Base-by-base conservation (phyloP, 2,888 invertebrate genomes). In the Lucinisca nassula region DNA sequence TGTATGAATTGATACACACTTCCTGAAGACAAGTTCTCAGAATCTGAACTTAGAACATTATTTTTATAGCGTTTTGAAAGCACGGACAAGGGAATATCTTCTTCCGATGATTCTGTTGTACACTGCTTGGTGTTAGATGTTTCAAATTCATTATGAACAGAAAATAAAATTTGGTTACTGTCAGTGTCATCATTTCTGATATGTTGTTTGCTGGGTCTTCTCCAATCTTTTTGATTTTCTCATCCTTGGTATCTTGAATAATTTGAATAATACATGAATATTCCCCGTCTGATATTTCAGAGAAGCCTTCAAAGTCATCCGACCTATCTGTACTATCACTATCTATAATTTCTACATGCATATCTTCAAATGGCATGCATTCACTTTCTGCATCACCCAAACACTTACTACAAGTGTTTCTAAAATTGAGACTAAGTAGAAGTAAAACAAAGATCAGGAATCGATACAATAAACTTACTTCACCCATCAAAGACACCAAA, bases 251-350 rank as follows among this genome's bases (percentile, higher is more conserved):
- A 8, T 82, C 58, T 61, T 82, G 45, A 67, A 76, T 82, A 17
- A 74, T 74, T 58, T 73, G 74, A 10, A 58, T 0, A 12, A 81
- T 45, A 30, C 58, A 58, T 1, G 73, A 40, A 81, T 74, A 81
- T 30, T 81, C 80, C 27, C 58, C 74, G 32, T 80, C 80, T 12
- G 61, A 45, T 35, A 82, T 58, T 8, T 82, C 82, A 45, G 76
- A 76, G 32, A 82, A 76, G 24, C 76, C 76, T 45, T 76, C 82
- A 76, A 76, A 82, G n/a, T 72, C 73, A 76, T 67, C 82, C 49
- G 82, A 82, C 17, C 55, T 67, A 67, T 8, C 49, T 61, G 82
- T 38, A 35, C n/a, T 4, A 37, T 4, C 6, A 37, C 4, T 30
- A 6, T 81, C 49, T 74, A 74, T 35, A 49, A 82, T 76, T 8